Base-by-base conservation (phyloP, 2,888 invertebrate species). In the Steinernema carpocapsae region DNA sequence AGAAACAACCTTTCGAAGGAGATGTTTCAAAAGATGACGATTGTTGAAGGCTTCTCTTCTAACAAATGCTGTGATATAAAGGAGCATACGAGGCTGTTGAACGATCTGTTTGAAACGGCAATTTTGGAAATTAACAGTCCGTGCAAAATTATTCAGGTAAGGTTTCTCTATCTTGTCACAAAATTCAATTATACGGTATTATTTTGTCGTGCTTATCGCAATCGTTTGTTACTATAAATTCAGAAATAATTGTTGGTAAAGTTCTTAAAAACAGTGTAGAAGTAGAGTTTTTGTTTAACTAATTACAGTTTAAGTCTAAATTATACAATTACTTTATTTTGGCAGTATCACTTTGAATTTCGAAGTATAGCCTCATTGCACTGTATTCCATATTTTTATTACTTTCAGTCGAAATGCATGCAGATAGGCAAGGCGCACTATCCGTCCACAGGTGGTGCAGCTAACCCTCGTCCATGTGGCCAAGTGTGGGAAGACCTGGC, bases 1-100 rank as follows among this genome's bases (percentile, higher is more conserved):
- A 73, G 70, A 46, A 76, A 77, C 48, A 45, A 72, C 22, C 52
- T 74, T 51, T 80, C 70, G 12, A 74, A 76, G 29, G 86, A 86
- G 72, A 82, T 86, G 78, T 85, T 86, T 77, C 86, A 86, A 72
- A 86, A 86, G 75, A 85, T 84, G 84, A 80, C 82, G 3, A 86
- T 86, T 22, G 86, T 86, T 26, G 86, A 83, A 19, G 83, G 85
- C 37, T 86, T 86, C 76, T 74, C 72, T 17, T 77, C 79, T 19
- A 76, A 77, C 73, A 76, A 79, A 22, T 78, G 84, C 46, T 83
- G 79, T 43, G 84, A 84, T 73, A 77, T 82, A 52, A 83, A 82
- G 64, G 83, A 82, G 51, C 84, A 84, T 72, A 77, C 78, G 10
- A 80, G 78, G 46, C 70, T 73, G 26, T 78, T 86, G 26, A 78